phyloP scores from a whole-genome alignment of 1,140 invertebrate genomes.

The Sycophaga agraensis region DNA sequence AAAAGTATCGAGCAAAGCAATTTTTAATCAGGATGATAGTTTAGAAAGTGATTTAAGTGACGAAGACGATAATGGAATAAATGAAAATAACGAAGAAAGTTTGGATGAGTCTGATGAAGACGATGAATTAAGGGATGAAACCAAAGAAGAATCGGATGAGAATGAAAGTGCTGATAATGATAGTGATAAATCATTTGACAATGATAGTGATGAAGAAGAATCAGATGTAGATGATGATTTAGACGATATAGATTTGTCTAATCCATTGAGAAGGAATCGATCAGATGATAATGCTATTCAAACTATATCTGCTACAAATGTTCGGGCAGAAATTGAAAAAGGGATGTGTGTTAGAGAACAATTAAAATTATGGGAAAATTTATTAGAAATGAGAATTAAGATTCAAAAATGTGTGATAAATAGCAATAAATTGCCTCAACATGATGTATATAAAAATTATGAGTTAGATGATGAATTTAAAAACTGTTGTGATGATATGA shows the following conservation, averaged over 20 bases:
- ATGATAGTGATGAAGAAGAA: conserved; percentile 32
- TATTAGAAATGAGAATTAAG: conserved; percentile 82
- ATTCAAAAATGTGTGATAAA: conserved; percentile 75
- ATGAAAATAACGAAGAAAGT: neutral
- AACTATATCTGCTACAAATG: conserved; percentile 61
- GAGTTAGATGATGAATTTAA: conserved; percentile 58
- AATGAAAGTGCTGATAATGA: neutral
- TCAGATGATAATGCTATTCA: conserved; percentile 56
- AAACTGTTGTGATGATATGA: conserved; percentile 57
- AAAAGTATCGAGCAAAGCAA: conserved; percentile 63
- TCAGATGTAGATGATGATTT: conserved; percentile 40
- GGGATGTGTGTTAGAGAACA: conserved; percentile 77
- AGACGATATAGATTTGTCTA: conserved; percentile 31
- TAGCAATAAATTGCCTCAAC: conserved; percentile 77
- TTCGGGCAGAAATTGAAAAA: conserved; percentile 71
- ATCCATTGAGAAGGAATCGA: conserved; percentile 37
- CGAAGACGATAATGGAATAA: neutral
- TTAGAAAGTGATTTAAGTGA: conserved; percentile 16
- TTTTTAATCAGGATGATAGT: conserved; percentile 43
- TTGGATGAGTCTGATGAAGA: conserved; percentile 1
- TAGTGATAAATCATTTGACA: conserved; percentile 19
- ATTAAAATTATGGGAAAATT: conserved; percentile 76
- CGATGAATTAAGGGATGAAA: neutral
- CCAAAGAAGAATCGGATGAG: neutral
- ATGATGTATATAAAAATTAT: conserved; percentile 59